These are phyloP conservation scores for Todus mexicanus DNA, from an alignment of 2,797 vertebrate genomes.

Conservation along the genomic window DNA sequence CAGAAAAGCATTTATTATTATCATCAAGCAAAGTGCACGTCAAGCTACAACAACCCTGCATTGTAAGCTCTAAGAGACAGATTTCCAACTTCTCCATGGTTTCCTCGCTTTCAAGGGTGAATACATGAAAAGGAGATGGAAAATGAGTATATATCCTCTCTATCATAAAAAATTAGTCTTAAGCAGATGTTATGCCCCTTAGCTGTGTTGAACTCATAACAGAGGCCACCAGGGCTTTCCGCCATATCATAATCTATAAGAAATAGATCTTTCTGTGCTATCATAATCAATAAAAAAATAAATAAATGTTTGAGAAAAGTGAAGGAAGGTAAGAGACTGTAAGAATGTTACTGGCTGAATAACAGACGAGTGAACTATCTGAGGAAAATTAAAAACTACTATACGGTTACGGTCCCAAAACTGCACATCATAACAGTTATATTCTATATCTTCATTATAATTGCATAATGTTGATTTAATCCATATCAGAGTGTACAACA, in stretches of 20 bases:
- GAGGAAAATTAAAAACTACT: background rate
- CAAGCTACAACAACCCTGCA: background rate
- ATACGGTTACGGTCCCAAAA: background rate
- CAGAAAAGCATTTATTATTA: background rate
- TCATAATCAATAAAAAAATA: background rate
- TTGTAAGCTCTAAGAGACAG: background rate
- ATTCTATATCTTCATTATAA: background rate
- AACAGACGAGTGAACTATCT: background rate
- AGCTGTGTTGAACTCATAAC: background rate
- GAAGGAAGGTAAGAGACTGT: background rate
- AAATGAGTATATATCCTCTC: background rate
- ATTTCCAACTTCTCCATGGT: background rate
- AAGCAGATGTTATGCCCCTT: background rate
- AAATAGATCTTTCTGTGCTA: too few relatives aligned
- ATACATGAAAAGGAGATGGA: background rate
- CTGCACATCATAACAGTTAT: background rate
- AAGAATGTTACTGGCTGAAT: background rate
- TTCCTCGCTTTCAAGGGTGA: background rate
- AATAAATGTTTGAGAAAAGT: background rate
- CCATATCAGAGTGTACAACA: background rate
- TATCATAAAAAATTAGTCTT: background rate
- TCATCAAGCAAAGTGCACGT: background rate
- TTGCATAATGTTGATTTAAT: background rate
- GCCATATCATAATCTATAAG: fast-evolving
- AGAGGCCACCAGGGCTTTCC: background rate